Base-by-base conservation (phyloP, 2,888 invertebrate species). In the Coelopa pilipes region DNA sequence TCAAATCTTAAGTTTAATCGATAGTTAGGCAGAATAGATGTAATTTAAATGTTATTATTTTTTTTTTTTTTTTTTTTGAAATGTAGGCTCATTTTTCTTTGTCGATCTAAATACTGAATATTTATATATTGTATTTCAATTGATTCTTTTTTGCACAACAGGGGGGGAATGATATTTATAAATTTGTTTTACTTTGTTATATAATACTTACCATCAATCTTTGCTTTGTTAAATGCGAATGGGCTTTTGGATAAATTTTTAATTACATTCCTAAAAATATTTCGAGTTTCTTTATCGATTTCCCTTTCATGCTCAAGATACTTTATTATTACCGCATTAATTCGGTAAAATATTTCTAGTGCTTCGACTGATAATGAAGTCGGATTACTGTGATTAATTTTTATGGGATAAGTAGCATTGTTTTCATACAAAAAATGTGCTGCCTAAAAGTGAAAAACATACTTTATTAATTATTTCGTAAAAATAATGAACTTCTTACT, bases 241-340 rank as follows among this genome's bases (percentile, higher is more conserved):
- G 90, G 88, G 71, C 89, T 88, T 19, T 85, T 85, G 0, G 89
- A 86, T 65, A 89, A 86, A 70, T 87, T 86, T 72, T 86, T 87
- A 1, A 89, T 77, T 11, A 84, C 81, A 87, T 86, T 80, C 88
- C 89, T 80, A 91, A 89, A 83, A 89, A 91, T 77, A 88, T 89
- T 79, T 87, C 89, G 83, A 92, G 92, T 82, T 89, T 90, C 13
- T 91, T 92, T 4, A 90, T 87, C 63, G 89, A 90, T 78, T 87
- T 89, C 67, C 90, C 93, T 93, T 79, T 93, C 92, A 77, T 92
- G 91, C 82, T 95, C 94, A 47, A 97, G 89, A 85, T 93, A 94
- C 87, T 96, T 97, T 7, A 97, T 88, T 81, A 96, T 94, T n/a
- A 94, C 93, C 0, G 96, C 93, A 85, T 97, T 96, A 72, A 96